phyloP scores from a whole-genome alignment of 37 sponge, comb jelly and placozoan genomes.

The Mnemiopsis leidyi region DNA sequence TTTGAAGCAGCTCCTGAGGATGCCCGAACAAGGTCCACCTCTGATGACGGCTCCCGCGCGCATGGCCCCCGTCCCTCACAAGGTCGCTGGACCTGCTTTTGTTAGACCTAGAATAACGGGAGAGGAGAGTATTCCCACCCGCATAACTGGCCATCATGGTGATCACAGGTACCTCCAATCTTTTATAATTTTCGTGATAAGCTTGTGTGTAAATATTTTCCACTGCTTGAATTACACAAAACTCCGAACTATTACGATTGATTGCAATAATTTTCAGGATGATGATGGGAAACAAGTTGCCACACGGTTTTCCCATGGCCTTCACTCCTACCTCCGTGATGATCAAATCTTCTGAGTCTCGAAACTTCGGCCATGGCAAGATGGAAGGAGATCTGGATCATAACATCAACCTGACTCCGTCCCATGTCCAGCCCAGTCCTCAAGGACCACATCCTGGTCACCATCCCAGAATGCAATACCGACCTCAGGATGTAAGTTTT shows the following conservation, averaged over 20 bases:
- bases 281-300: slow-evolving; percentile 12
- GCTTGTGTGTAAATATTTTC: too few species aligned
- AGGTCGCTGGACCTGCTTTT: neutral
- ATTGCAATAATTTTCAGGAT: neutral
- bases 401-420: slow-evolving; percentile 65
- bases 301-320: slow-evolving; percentile 53
- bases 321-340: slow-evolving; percentile 59
- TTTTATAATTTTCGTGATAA: too few species aligned
- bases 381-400: slow-evolving; percentile 22
- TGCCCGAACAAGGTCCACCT: slow-evolving; percentile 34
- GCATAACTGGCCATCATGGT: slow-evolving; percentile 37
- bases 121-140: slow-evolving; percentile 52
- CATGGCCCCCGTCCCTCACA: neutral
- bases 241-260: too few species aligned
- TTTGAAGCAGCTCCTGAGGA: slow-evolving; percentile 33
- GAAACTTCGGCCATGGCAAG: neutral
- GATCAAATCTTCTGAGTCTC: slow-evolving; percentile 42
- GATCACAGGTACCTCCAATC: slow-evolving; percentile 63
- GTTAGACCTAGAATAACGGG: slow-evolving; percentile 49
- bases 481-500: slow-evolving; percentile 7
- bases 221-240: too few species aligned
- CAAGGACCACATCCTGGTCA: neutral
- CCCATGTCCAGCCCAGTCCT: neutral
- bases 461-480: neutral
- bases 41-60: slow-evolving; percentile 12